Conservation (phyloP, 2,888 invertebrate genomes). For the Epinotia bilunana region DNA sequence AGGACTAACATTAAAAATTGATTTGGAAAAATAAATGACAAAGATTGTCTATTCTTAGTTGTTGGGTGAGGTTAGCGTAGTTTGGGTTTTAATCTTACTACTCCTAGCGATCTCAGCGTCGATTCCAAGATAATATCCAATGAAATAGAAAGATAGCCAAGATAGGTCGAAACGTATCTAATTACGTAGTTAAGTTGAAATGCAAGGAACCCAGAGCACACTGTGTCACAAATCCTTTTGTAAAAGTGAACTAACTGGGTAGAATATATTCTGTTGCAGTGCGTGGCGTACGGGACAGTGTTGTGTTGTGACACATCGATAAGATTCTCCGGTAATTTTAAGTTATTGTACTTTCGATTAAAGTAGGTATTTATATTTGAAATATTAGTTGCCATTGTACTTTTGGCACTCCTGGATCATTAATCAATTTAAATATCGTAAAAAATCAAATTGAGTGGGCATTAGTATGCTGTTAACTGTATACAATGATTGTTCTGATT, state of each 20-base stretch:
- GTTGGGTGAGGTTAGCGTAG: too few species aligned
- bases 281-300: slow-evolving; percentile 62
- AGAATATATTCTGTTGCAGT: slow-evolving; percentile 34
- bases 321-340: slow-evolving; percentile 62
- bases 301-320: slow-evolving; percentile 73
- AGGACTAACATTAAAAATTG: too few species aligned
- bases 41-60: too few species aligned
- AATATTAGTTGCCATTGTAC: slow-evolving; percentile 49
- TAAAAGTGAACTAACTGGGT: slow-evolving; percentile 20
- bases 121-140: too few species aligned
- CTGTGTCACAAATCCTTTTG: neutral
- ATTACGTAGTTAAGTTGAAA: neutral
- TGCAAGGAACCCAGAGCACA: neutral
- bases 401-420: slow-evolving; percentile 42
- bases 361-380: slow-evolving; percentile 48
- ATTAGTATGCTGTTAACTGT: slow-evolving; percentile 1
- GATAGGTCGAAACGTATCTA: too few species aligned
- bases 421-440: slow-evolving; percentile 32
- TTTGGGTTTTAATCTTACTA: too few species aligned
- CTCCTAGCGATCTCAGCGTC: too few species aligned
- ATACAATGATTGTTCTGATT: neutral
- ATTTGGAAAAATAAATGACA: too few species aligned
- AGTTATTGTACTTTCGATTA: slow-evolving; percentile 57
- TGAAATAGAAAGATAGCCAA: too few species aligned
- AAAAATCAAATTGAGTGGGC: slow-evolving; percentile 26